Percentiles rank a stretch among this genome's conserved stretches.
phyloP scores from a whole-genome alignment of 2,888 invertebrate genomes.

The Crepidodera aurea region DNA sequence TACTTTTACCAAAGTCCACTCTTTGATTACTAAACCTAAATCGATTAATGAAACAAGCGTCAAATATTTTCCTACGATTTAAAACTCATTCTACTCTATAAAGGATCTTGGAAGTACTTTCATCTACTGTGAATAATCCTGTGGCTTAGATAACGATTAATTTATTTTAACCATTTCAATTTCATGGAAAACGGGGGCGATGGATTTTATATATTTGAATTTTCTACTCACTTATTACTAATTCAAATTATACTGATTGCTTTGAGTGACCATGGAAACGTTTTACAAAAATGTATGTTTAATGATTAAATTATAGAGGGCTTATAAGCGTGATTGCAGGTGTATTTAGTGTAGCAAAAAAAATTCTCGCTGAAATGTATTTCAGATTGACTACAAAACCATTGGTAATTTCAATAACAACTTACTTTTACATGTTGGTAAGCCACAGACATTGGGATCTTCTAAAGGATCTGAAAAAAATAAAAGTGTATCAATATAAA shows the following conservation, averaged over 20 bases:
- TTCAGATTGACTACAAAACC: too few relatives aligned
- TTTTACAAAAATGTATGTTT: conserved; percentile 1
- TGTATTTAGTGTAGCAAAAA: conserved; percentile 3
- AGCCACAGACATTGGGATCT: conserved; percentile 76
- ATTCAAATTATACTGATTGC: conserved; percentile 3
- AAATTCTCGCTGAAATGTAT: too few relatives aligned
- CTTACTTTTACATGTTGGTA: conserved; percentile 72
- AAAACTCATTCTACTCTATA: too few relatives aligned
- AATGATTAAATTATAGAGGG: conserved; percentile 8
- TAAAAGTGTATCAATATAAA: too few relatives aligned
- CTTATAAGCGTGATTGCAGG: background rate
- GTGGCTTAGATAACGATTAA: background rate
- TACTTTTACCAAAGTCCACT: too few relatives aligned
- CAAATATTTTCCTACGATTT: too few relatives aligned
- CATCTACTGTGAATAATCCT: background rate
- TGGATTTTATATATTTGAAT: too few relatives aligned
- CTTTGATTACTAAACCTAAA: too few relatives aligned
- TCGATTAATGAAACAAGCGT: too few relatives aligned
- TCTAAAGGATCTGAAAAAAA: conserved; percentile 72
- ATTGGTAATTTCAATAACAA: conserved; percentile 46
- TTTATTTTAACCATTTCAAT: background rate
- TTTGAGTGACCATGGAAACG: conserved; percentile 4
- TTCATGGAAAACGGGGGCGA: background rate
- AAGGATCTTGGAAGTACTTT: too few relatives aligned
- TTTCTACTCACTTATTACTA: background rate